phyloP scores from a whole-genome alignment of 2,113 vertebrate species.

The Chloroceryle aenea region DNA sequence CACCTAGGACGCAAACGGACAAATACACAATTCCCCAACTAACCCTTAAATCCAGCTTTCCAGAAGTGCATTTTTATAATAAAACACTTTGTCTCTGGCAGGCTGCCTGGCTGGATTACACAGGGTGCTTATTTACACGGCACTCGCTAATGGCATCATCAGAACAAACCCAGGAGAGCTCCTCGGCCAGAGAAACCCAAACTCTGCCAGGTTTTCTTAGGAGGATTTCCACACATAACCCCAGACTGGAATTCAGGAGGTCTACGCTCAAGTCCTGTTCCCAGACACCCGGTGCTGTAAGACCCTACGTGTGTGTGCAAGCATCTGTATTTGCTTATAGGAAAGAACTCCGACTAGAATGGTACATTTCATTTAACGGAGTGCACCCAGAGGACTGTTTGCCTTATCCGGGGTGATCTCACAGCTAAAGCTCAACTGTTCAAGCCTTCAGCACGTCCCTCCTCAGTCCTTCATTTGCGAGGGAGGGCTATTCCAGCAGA shows the following conservation, averaged over 20 bases:
- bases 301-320: not conserved
- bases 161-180: conserved; percentile 18
- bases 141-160: conserved; percentile 24
- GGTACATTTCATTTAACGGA: not conserved
- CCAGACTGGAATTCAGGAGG: not conserved
- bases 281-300: not conserved
- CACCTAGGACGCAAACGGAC: not conserved
- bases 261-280: not conserved
- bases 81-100: conserved; percentile 22
- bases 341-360: not conserved
- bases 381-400: not conserved
- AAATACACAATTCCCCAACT: conserved; percentile 15
- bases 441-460: not conserved
- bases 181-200: not conserved
- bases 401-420: not conserved
- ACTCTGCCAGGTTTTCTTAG: not conserved
- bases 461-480: not conserved
- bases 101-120: conserved; percentile 16
- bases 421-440: not conserved
- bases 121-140: not conserved
- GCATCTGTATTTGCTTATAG: not conserved
- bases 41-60: not conserved
- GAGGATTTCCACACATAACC: not conserved
- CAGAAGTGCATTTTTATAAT: conserved; percentile 4
- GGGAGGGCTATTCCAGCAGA: not conserved